phyloP scores from a whole-genome alignment of 2,888 invertebrate genomes.

The Tholera decimalis region DNA sequence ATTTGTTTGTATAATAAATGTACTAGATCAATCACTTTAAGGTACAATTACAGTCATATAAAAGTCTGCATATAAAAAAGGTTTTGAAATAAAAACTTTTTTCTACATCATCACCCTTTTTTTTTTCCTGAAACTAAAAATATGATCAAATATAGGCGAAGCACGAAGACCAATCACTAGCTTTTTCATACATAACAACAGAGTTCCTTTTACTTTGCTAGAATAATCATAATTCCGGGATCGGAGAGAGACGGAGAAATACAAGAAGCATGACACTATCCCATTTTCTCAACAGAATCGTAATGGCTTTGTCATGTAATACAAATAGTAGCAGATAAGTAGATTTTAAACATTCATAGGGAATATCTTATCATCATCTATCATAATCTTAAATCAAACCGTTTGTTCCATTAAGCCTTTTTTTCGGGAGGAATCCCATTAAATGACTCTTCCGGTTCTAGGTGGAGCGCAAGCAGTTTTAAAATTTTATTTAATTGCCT shows the following conservation, averaged over 20 bases:
- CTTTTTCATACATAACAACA: neutral
- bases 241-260: neutral
- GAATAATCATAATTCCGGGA: neutral
- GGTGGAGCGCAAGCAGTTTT: too few species aligned
- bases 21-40: neutral
- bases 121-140: neutral
- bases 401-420: too few species aligned
- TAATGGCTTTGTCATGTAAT: neutral
- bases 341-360: too few species aligned
- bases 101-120: neutral
- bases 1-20: neutral
- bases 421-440: too few species aligned
- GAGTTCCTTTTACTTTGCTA: neutral
- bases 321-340: too few species aligned
- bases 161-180: neutral
- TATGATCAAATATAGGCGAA: neutral
- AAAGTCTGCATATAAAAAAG: too few species aligned
- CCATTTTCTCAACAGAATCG: neutral
- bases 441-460: too few species aligned
- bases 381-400: too few species aligned
- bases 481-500: too few species aligned
- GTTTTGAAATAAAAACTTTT: too few species aligned
- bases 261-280: neutral
- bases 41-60: neutral
- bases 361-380: too few species aligned